Evolutionary conservation across 2,113 vertebrate genomes (phyloP), one percentile per base, ranked within the genome.

Genomic region (Oryctolagus cuniculus): DNA sequence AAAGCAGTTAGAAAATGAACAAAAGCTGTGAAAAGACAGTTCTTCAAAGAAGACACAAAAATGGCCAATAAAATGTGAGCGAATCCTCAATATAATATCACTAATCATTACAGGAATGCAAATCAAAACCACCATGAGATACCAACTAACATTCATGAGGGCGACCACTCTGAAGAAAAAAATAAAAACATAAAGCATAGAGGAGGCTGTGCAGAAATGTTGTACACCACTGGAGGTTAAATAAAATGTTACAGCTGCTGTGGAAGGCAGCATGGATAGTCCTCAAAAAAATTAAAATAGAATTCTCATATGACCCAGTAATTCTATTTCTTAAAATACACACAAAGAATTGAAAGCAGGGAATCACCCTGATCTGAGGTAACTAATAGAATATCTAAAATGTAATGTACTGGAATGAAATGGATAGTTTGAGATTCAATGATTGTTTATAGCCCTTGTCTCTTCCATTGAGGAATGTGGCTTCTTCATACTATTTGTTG

Each of bases 111-210:
- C 0, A 73, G 74, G 31, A 86, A 29, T 70, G 61, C 34, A 89
- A 81, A 81, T 53, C 27, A 79, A 93, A 95, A 77, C 10, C 66
- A 88, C 9, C 70, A 15, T 49, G 67, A 91, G 53, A 64, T 44
- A 38, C 13, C 15, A 53, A 53, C 55, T 91, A 51, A 38, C 9
- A 80, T 2, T 38, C 12, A 44, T 51, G 24, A 34, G n/a, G 17
- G 79, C 64, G 61, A 7, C 22, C 67, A 72, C 22, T 8, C 38
- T 17, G 5, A 31, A 29, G 22, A 77, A 64, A 38, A 34, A 83
- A 92, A 38, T 19, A 53, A 69, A 69, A 67, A 74, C 53, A 51
- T 10, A 13, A 84, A 61, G 27, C 17, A 22, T 34, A 75, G 67
- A 34, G 53, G 63, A 91, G 4, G 8, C 58, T 19, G 24, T 55